These are phyloP conservation scores for Ochropleura plecta DNA, from an alignment of 2,888 invertebrate species.

Conservation along the genomic window DNA sequence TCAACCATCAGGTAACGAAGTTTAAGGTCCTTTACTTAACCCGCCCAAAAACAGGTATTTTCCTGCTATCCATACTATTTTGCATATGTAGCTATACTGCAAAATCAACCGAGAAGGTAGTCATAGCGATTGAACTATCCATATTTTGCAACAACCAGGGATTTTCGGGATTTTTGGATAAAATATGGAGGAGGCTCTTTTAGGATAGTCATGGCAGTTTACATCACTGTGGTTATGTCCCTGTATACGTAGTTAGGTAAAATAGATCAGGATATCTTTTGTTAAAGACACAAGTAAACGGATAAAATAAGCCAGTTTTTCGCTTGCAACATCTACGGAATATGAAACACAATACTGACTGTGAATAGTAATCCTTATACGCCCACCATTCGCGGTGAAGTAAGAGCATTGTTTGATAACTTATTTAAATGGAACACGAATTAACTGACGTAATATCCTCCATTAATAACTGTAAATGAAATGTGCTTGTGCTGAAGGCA, in stretches of 20 bases:
- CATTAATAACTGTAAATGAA: constrained; percentile 14
- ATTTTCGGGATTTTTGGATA: no score
- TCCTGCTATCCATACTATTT: not conserved
- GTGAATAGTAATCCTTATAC: constrained; percentile 60
- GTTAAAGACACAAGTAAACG: not conserved
- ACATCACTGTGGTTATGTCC: no score
- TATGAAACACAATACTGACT: constrained; percentile 13
- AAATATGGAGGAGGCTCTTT: not conserved
- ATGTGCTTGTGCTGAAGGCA: constrained; percentile 5
- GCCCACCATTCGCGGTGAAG: constrained; percentile 64
- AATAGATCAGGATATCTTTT: not conserved
- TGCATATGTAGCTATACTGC: not conserved
- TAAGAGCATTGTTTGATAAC: constrained; percentile 68
- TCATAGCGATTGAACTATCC: not conserved
- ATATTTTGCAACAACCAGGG: not conserved
- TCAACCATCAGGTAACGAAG: not conserved
- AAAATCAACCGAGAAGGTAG: not conserved
- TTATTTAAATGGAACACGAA: constrained; percentile 65
- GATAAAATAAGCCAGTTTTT: not conserved
- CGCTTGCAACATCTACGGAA: not conserved
- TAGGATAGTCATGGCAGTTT: not conserved
- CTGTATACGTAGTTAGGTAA: not conserved
- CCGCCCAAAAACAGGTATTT: not conserved
- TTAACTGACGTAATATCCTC: constrained; percentile 47
- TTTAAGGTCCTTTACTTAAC: not conserved